Base-by-base conservation (phyloP, 2,113 vertebrate species). In the Eidolon helvum region DNA sequence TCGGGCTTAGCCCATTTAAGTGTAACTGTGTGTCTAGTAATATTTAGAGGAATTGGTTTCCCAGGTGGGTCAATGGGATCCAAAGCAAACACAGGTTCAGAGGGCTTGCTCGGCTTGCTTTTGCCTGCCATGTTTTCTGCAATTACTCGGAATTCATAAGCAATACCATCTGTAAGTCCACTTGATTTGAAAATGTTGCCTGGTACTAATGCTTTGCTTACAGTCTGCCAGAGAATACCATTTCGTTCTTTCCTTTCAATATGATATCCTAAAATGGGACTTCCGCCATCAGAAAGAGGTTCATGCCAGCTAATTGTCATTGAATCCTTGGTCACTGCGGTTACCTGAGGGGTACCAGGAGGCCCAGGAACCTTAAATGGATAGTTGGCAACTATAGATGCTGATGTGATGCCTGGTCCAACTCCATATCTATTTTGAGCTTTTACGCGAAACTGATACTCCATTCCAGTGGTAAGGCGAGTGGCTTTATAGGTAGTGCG, bases 271-370 rank as follows among this genome's bases (percentile, higher is more conserved):
- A 99, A 98, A 89, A 99, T 99, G 95, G 99, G 99, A 95, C 99
- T 99, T 99, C 99, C 99, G 94, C 99, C 99, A 97, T 99, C 99
- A 97, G 97, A 98, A 97, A 99, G 98, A 88, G 99, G 99, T 90
- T 99, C 99, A 97, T 99, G 98, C 99, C 99, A 99, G 97, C 99
- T 99, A 98, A 99, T 98, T 87, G 99, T 99, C 98, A 99, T 99
- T 68, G 99, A 99, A 96, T 99, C 99, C 97, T 99, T 99, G 90
- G 99, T 99, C 97, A 99, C 99, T 55, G 99, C 98, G 86, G 99
- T 99, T 97, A 99, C 98, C 71, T 99, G 99, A 86, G 99, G 99
- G 95, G 99, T 99, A 57, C 99, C 99, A 96, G 99, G 99, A 96
- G 99, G 99, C 9, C 99, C 99, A 90, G 99, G 99, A 24, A 98